phyloP scores from a whole-genome alignment of 2,113 vertebrate genomes.

The Laticauda colubrina region DNA sequence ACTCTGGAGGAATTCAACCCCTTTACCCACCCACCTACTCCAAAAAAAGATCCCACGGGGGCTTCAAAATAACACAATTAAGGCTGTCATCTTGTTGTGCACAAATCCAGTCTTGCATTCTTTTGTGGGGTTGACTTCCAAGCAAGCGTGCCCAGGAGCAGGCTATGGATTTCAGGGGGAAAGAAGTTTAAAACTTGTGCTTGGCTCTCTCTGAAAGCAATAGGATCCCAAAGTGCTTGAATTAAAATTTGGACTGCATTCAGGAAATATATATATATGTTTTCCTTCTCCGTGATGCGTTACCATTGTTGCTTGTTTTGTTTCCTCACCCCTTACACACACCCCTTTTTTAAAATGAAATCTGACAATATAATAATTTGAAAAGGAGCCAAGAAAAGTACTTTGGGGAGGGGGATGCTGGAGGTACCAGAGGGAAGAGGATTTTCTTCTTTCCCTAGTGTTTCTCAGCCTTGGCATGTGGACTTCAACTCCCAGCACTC shows the following conservation, averaged over 20 bases:
- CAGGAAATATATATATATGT: not conserved
- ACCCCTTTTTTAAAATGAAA: not conserved
- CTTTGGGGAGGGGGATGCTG: not conserved
- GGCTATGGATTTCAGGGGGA: not conserved
- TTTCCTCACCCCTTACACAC: not conserved
- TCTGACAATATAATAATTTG: not conserved
- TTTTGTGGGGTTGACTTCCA: not conserved
- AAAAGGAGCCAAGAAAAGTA: conserved; percentile 13
- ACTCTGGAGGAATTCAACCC: not conserved
- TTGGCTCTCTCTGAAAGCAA: not conserved
- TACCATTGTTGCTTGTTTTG: too few species aligned
- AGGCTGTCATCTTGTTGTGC: not conserved
- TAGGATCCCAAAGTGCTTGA: not conserved
- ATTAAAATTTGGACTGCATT: not conserved
- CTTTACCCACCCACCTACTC: too few species aligned
- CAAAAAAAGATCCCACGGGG: not conserved
- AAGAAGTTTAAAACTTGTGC: not conserved
- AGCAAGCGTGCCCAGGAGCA: not conserved
- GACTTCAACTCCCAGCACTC: not conserved
- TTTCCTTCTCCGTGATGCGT: not conserved
- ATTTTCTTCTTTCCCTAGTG: not conserved
- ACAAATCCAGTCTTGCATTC: not conserved
- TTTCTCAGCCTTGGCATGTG: not conserved
- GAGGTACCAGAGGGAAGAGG: not conserved
- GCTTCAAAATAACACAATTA: not conserved